Evolutionary conservation across 2,888 invertebrate genomes (phyloP).

Genomic region (Dryobotodes eremita): DNA sequence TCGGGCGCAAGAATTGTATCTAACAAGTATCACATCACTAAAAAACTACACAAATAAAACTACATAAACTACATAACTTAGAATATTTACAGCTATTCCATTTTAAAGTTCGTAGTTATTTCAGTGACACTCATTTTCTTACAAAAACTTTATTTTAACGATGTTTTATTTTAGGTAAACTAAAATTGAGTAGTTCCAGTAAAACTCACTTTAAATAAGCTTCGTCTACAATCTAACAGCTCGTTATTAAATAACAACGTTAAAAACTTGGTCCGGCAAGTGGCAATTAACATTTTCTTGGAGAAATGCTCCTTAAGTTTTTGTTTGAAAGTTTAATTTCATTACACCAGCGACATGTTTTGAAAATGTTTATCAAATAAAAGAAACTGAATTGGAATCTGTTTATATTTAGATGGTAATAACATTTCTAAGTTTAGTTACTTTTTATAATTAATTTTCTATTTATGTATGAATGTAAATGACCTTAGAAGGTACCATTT

Average conservation of each 20-base stretch:
- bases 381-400: constrained; percentile 16
- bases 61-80: no score
- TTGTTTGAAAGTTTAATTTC: constrained; percentile 40
- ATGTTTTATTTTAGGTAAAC: constrained; percentile 24
- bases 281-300: constrained; percentile 62
- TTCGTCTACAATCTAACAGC: constrained; percentile 49
- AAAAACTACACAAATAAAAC: no score
- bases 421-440: not conserved
- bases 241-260: constrained; percentile 64
- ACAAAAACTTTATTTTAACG: not conserved
- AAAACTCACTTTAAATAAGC: constrained; percentile 53
- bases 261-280: constrained; percentile 55
- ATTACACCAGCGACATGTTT: constrained; percentile 36
- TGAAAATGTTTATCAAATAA: constrained; percentile 5
- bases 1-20: no score
- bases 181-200: constrained; percentile 49
- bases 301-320: constrained; percentile 46
- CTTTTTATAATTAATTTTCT: constrained; percentile 24
- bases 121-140: not conserved
- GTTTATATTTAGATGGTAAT: constrained; percentile 12
- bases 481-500: not conserved
- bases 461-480: no score
- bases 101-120: no score
- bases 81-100: no score
- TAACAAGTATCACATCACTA: no score